Evolutionary conservation across 2,113 vertebrate genomes (phyloP), one percentile per base, ranked within the genome.

Genomic region (Genyomyrus donnyi): DNA sequence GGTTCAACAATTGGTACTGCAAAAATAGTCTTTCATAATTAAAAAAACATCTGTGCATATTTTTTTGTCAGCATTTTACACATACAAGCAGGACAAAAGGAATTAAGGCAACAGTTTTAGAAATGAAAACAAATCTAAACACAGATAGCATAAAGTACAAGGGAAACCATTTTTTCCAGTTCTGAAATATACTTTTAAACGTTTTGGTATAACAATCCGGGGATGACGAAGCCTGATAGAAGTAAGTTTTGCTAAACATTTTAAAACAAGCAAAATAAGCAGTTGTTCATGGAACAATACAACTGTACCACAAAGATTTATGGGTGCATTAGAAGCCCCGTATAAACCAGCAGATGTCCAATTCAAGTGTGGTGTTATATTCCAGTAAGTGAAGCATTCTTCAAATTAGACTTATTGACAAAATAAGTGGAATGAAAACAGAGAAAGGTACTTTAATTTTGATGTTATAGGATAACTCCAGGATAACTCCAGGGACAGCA

Each of bases 61-160:
- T 91, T 89, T 91, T 77, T 91, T 92, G 62, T 45, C 87, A 62
- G 31, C 52, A 88, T 94, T 93, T 93, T 92, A 93, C 92, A 87
- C n/a, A 94, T 94, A 95, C 95, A 94, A 95, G 95, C 94, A 95
- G 90, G 93, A 90, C 89, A 93, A 91, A 89, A 90, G 77, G 89
- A 49, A 94, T 94, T 92, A 93, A 94, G 91, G 93, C 93, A 89
- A 94, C 56, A 62, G 21, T 88, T 62, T 92, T 95, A 93, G 5
- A 88, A 39, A 87, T 56, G n/a, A 70, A 87, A 87, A 53, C 7
- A 49, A 19, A 49, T 46, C 19, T 46, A 24, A 24, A 49, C 46
- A 48, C 62, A 66, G 62, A 85, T 45, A 49, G 46, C 45, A 85
- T 9, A 21, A 27, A 46, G 45, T 27, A 85, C 3, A n/a, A 85